A percentile compares a stretch with the other conserved stretches of the same genome.
phyloP scores from a whole-genome alignment of 2,888 invertebrate genomes.

The Charanyca ferruginea region DNA sequence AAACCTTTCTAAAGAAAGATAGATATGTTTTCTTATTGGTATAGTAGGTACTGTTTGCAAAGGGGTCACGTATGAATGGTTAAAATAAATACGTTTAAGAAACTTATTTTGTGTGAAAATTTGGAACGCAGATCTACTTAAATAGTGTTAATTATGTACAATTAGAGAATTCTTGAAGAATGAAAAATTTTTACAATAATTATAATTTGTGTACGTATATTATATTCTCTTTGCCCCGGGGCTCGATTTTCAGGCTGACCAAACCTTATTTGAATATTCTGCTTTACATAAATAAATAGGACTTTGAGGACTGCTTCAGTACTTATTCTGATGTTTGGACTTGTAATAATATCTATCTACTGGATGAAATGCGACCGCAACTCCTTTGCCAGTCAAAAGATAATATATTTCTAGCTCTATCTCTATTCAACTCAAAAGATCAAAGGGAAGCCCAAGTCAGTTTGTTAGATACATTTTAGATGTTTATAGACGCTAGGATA shows the following conservation, averaged over 20 bases:
- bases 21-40: conserved; percentile 14
- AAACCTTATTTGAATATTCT: conserved; percentile 38
- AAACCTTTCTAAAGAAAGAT: conserved; percentile 46
- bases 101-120: background rate
- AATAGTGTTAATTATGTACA: too few species aligned
- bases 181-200: background rate
- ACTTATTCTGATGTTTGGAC: background rate
- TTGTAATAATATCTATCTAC: conserved; percentile 14
- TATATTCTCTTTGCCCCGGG: conserved; percentile 2
- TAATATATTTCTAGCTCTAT: background rate
- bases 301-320: background rate
- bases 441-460: conserved; percentile 10
- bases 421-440: conserved; percentile 18
- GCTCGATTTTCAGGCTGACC: conserved; percentile 15
- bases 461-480: conserved; percentile 8
- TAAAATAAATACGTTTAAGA: conserved; percentile 17
- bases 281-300: conserved; percentile 23
- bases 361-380: conserved; percentile 13
- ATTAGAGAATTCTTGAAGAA: too few species aligned
- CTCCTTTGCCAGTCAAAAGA: conserved; percentile 16
- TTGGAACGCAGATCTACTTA: too few species aligned
- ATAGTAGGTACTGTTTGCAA: background rate
- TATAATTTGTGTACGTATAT: background rate
- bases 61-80: background rate
- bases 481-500: conserved; percentile 7